These are phyloP conservation scores for Triplophysa rosa DNA, from an alignment of 2,113 vertebrate genomes.

Conservation along the genomic window DNA sequence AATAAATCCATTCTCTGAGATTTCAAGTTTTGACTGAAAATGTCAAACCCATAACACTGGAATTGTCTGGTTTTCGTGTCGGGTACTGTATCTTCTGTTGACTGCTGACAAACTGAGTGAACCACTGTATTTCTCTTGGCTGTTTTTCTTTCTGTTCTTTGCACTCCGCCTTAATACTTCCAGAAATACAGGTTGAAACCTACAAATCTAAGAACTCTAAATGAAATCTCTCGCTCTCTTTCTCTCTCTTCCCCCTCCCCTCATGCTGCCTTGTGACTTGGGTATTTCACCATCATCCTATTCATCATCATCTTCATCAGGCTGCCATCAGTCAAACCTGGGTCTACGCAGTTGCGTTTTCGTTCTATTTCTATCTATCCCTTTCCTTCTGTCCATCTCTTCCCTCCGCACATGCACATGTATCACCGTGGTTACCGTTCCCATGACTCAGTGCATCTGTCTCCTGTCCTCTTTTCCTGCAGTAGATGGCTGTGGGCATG, in stretches of 20 bases:
- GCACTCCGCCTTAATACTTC: neutral
- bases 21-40: too few relatives aligned
- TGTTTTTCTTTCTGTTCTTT: slow-evolving; percentile 55
- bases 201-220: neutral
- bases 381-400: slow-evolving; percentile 22
- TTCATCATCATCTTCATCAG: slow-evolving; percentile 72
- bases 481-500: slow-evolving; percentile 2
- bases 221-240: slow-evolving; percentile 57
- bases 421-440: slow-evolving; percentile 29
- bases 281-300: slow-evolving; percentile 66
- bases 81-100: neutral
- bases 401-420: neutral
- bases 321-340: slow-evolving; percentile 97
- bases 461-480: slow-evolving; percentile 23
- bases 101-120: too few relatives aligned
- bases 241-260: slow-evolving; percentile 60
- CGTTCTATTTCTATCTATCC: slow-evolving; percentile 20
- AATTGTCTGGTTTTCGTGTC: neutral
- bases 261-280: slow-evolving; percentile 81
- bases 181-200: neutral
- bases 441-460: neutral
- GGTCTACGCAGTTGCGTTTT: slow-evolving; percentile 98
- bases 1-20: too few relatives aligned
- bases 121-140: neutral
- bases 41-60: too few relatives aligned